phyloP scores from a whole-genome alignment of 2,797 vertebrate species.

The Vipera latastei region DNA sequence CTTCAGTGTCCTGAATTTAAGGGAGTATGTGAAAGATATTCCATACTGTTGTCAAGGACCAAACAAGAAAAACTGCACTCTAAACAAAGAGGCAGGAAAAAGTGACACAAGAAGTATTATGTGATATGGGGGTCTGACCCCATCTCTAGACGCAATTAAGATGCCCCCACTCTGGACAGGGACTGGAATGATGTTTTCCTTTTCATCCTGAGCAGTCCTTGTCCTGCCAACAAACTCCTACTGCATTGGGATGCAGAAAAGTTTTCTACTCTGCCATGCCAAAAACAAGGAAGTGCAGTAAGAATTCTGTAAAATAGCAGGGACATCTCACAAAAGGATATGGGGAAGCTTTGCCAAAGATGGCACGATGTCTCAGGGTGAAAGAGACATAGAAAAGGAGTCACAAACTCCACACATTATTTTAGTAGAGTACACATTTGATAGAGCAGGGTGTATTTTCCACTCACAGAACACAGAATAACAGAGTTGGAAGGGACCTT shows the following conservation, averaged over 20 bases:
- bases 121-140: not conserved
- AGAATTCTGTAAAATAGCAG: slow-evolving; percentile 15
- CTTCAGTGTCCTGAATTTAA: not conserved
- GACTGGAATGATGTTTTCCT: slow-evolving; percentile 14
- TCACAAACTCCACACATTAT: not conserved
- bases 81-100: not conserved
- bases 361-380: slow-evolving; percentile 3
- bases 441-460: not conserved
- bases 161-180: not conserved
- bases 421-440: not conserved
- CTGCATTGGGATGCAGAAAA: slow-evolving; percentile 22
- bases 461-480: not conserved
- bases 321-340: slow-evolving; percentile 24
- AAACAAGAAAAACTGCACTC: not conserved
- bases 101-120: slow-evolving; percentile 2
- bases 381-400: not conserved
- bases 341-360: not conserved
- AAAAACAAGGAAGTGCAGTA: slow-evolving; percentile 27
- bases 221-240: slow-evolving; percentile 31
- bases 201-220: slow-evolving; percentile 32
- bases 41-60: not conserved
- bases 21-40: not conserved
- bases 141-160: not conserved
- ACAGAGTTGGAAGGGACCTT: not conserved
- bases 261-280: slow-evolving; percentile 9